Conservation (phyloP, 2,888 invertebrate genomes). For the Scaptomyza polygonia region DNA sequence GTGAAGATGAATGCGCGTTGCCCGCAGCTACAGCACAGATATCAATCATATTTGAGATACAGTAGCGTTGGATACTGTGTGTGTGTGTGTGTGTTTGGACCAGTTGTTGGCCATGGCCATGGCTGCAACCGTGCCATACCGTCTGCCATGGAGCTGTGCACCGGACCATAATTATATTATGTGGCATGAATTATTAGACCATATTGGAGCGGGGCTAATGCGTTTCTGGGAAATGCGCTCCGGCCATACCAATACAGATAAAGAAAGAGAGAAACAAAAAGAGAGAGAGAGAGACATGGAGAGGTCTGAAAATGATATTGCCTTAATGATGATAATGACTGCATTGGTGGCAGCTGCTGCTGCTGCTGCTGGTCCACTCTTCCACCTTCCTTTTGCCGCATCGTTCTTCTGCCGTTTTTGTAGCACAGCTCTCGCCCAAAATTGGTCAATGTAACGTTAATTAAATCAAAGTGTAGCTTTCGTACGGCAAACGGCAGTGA, state of each 20-base stretch:
- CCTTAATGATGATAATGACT: conserved; percentile 83
- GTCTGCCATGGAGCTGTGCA: conserved; percentile 68
- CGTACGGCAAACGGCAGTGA: conserved; percentile 3
- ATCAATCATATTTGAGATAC: conserved; percentile 81
- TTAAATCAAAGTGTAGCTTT: conserved; percentile 76
- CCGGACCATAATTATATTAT: conserved; percentile 81
- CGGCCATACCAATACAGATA: conserved; percentile 41
- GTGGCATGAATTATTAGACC: conserved; percentile 83
- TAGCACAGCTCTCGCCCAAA: conserved; percentile 61
- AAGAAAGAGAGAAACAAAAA: not conserved
- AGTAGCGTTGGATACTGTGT: conserved; percentile 37
- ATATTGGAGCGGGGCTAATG: conserved; percentile 81
- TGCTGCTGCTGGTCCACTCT: not conserved
- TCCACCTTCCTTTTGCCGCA: not conserved
- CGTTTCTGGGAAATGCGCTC: conserved; percentile 78
- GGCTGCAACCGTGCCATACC: conserved; percentile 69
- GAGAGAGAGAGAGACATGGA: not conserved
- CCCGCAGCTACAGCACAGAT: conserved; percentile 72
- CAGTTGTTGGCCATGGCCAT: conserved; percentile 62
- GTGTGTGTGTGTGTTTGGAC: conserved; percentile 28
- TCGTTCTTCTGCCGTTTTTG: conserved; percentile 46
- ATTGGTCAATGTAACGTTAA: conserved; percentile 82
- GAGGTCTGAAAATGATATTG: conserved; percentile 82
- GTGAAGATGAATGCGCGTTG: conserved; percentile 78
- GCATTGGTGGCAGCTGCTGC: conserved; percentile 61